Conservation (phyloP, 2,797 vertebrate genomes). For the Nannoperca obscura region DNA sequence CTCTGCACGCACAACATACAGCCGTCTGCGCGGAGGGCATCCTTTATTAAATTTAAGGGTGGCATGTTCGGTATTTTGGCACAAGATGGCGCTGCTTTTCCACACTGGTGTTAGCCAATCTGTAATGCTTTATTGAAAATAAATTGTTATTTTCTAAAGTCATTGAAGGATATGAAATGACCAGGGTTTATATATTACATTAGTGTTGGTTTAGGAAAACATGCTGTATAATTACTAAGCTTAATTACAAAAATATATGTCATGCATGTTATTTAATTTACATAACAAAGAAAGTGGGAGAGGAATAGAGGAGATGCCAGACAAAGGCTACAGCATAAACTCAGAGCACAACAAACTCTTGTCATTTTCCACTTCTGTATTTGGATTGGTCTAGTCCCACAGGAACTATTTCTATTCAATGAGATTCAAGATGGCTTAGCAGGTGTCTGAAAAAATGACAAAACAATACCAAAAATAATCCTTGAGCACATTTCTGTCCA, state of each 20-base stretch:
- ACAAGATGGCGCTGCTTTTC: conserved; percentile 64
- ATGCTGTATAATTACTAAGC: background rate
- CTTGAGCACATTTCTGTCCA: background rate
- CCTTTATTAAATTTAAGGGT: background rate
- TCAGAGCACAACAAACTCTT: conserved; percentile 7
- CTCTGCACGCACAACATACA: background rate
- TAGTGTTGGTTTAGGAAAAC: background rate
- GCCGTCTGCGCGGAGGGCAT: background rate
- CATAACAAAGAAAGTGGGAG: background rate
- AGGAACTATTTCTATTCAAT: conserved; percentile 28
- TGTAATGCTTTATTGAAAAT: background rate
- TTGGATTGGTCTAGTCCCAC: background rate
- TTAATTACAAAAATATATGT: background rate
- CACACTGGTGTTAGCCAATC: background rate
- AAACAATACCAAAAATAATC: background rate
- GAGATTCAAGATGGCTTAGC: background rate
- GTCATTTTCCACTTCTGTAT: conserved; percentile 5
- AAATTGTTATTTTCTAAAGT: background rate
- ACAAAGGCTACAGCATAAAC: conserved; percentile 8
- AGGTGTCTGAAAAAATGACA: background rate
- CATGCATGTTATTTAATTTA: background rate
- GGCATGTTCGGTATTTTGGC: conserved; percentile 8
- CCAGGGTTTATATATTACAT: background rate
- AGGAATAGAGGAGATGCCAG: conserved; percentile 1
- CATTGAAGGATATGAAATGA: background rate